phyloP scores from a whole-genome alignment of 2,888 invertebrate species.

The Drosophila anomelani region DNA sequence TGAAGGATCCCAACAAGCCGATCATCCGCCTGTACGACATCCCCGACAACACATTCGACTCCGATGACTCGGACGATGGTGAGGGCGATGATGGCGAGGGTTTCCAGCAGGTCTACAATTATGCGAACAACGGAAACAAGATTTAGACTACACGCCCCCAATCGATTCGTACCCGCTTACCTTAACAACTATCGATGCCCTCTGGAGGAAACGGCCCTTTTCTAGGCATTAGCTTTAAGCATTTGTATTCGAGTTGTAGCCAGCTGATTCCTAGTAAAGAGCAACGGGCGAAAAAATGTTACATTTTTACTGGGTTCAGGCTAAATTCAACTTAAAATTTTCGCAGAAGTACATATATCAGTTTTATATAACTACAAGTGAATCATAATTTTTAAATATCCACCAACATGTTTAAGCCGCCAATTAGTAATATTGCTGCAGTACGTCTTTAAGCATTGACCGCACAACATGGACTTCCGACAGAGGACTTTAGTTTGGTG shows the following conservation, averaged over 20 bases:
- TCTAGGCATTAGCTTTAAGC: conserved; percentile 46
- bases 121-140: conserved; percentile 72
- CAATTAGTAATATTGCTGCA: neutral
- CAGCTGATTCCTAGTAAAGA: conserved; percentile 62
- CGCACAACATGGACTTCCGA: neutral
- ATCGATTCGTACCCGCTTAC: conserved; percentile 18
- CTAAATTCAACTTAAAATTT: neutral
- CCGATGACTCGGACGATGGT: conserved; percentile 88
- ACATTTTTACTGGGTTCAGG: neutral
- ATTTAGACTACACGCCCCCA: conserved; percentile 51
- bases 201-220: conserved; percentile 19
- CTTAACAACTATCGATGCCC: conserved; percentile 30
- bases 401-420: no score
- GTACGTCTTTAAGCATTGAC: neutral
- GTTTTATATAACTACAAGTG: neutral
- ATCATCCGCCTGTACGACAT: conserved; percentile 99
- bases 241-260: conserved; percentile 57
- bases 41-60: conserved; percentile 99
- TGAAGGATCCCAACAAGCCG: conserved; percentile 99
- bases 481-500: neutral
- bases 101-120: conserved; percentile 84
- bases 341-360: no score
- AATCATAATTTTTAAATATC: neutral
- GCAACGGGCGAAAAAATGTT: conserved; percentile 27
- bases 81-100: conserved; percentile 80